Base-by-base conservation (phyloP, 2,113 vertebrate genomes). In the Calonectris borealis region DNA sequence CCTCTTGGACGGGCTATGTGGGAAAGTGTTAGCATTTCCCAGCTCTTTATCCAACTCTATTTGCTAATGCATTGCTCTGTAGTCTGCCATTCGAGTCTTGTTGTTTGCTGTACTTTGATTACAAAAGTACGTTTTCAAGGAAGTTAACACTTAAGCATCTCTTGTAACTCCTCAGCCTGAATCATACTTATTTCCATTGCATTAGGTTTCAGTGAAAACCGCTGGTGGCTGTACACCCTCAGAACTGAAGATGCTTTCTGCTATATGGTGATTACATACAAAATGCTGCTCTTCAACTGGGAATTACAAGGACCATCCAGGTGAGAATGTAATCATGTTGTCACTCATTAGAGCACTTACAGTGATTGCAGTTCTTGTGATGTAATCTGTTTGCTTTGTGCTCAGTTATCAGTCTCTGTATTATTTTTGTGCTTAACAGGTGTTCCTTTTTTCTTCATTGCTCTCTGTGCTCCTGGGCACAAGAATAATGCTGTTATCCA, bases 261-360 rank as follows among this genome's bases (percentile, higher is more conserved):
- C 48, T 51, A 1, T 2, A 3, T 3, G 3, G 1, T 27, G 26
- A 20, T 22, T 3, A 6, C 13, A 32, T 57, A n/a, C 38, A 21
- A 76, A 55, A 16, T 10, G 61, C 68, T 83, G 70, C 36, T 68
- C 9, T 60, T 58, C 40, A n/a, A 2, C 25, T 5, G 48, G 44
- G 42, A 78, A 31, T n/a, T 58, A 14, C 16, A 51, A 14, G 24
- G 38, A 73, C 25, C 19, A 25, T n/a, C 3, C 0, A 7, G 49
- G 32, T 90, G 55, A 90, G 75, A 66, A 36, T 24, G 5, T 10
- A 58, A 34, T 16, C 0, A 0, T 16, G 6, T 20, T 71, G 52
- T 31, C 13, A 7, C 25, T 40, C 36, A 16, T 4, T 21, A n/a
- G 14, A 78, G 48, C 57, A n/a, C 17, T 24, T 36, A 32, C 38